A percentile compares a stretch with the other conserved stretches of the same genome.
Evolutionary conservation across 2,797 vertebrate species (phyloP).

Genomic region (Heterohyrax brucei): DNA sequence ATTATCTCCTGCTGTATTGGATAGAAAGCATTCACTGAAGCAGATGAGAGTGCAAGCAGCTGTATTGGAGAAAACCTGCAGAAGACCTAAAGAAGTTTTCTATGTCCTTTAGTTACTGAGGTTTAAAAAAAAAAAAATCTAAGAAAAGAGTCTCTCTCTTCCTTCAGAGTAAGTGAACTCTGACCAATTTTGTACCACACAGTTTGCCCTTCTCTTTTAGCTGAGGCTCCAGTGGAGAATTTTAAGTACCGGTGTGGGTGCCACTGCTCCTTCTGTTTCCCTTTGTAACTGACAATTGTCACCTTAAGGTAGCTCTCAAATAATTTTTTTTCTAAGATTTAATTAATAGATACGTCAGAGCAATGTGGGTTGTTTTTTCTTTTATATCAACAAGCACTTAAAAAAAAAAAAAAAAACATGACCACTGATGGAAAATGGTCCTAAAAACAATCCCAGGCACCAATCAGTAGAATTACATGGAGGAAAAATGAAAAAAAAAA

Average conservation of each 20-base stretch:
- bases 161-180: not conserved
- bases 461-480: not conserved
- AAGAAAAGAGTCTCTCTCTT: not conserved
- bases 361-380: not conserved
- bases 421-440: not conserved
- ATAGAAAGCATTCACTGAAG: not conserved
- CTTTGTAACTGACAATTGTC: not conserved
- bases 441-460: not conserved
- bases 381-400: not conserved
- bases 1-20: not conserved
- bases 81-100: not conserved
- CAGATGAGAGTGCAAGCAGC: not conserved
- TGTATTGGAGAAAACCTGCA: not conserved
- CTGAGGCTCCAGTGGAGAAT: not conserved
- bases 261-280: not conserved
- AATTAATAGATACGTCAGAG: slow-evolving; percentile 35
- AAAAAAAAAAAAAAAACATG: not conserved
- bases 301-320: slow-evolving; percentile 29
- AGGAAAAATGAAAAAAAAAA: not conserved
- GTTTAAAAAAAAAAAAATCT: not conserved
- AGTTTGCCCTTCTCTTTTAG: not conserved
- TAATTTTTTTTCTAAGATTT: not conserved
- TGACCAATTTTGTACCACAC: not conserved
- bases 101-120: not conserved
- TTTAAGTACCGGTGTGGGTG: not conserved